phyloP scores from a whole-genome alignment of 2,888 invertebrate species.

The Nezara viridula region DNA sequence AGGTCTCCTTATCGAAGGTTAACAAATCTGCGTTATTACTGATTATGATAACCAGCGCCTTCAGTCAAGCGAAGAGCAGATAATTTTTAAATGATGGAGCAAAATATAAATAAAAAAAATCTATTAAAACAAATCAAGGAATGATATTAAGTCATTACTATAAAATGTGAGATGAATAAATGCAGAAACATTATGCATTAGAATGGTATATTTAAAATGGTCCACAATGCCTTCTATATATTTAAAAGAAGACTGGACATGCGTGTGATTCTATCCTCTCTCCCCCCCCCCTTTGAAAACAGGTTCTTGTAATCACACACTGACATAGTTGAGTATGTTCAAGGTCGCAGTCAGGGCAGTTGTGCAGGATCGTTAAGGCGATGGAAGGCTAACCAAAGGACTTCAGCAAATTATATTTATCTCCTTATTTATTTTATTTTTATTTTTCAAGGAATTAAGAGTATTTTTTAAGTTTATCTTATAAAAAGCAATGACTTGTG shows the following conservation, averaged over 20 bases:
- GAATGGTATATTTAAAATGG: background rate
- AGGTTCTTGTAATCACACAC: background rate
- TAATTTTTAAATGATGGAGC: too few species aligned
- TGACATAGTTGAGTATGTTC: background rate
- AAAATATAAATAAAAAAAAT: too few species aligned
- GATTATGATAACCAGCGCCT: too few species aligned
- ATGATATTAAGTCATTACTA: too few species aligned
- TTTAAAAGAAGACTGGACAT: background rate
- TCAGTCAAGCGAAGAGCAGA: too few species aligned
- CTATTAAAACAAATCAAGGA: too few species aligned
- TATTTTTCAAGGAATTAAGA: background rate
- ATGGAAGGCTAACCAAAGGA: background rate
- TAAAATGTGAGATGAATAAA: too few species aligned
- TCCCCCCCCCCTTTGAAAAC: background rate
- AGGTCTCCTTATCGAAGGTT: too few species aligned
- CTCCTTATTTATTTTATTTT: background rate
- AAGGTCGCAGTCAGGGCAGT: background rate
- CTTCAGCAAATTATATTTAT: background rate
- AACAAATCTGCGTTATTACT: too few species aligned
- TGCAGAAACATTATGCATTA: too few species aligned
- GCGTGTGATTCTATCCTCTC: too few species aligned
- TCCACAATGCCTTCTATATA: background rate
- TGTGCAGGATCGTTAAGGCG: background rate
- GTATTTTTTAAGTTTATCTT: background rate
- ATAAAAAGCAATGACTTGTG: too few species aligned